phyloP scores from a whole-genome alignment of 2,888 invertebrate genomes.

The Nebria salina region DNA sequence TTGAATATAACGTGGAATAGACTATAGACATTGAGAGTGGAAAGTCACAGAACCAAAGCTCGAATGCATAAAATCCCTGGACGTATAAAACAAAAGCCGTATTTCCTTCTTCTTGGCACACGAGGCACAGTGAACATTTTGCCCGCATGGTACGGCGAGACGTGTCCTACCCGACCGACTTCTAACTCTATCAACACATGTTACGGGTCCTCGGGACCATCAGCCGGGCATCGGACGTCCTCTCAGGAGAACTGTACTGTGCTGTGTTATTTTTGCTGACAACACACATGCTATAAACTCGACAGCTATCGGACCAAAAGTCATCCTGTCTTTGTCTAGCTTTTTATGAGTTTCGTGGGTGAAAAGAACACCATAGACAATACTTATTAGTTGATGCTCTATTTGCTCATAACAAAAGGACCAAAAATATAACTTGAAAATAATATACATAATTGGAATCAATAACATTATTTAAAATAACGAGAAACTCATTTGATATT shows the following conservation, averaged over 20 bases:
- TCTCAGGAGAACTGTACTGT: slow-evolving; percentile 5
- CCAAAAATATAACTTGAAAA: not conserved
- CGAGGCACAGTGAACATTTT: not conserved
- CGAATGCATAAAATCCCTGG: slow-evolving; percentile 47
- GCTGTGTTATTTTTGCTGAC: slow-evolving; percentile 12
- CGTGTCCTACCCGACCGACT: slow-evolving; percentile 47
- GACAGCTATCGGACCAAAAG: not conserved
- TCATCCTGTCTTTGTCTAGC: not conserved
- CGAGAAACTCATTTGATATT: no score
- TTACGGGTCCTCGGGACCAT: slow-evolving; percentile 43
- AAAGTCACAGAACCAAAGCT: not conserved
- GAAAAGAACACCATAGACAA: not conserved
- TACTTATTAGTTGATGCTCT: not conserved
- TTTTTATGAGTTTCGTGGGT: not conserved
- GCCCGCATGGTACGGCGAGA: slow-evolving; percentile 27
- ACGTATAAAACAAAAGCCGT: slow-evolving; percentile 47
- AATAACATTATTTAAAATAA: not conserved
- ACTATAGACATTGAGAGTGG: not conserved
- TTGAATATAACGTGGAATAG: not conserved
- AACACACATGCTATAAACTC: slow-evolving; percentile 3
- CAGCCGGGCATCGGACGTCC: slow-evolving; percentile 44
- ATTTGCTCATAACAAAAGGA: not conserved
- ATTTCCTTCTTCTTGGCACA: slow-evolving; percentile 42
- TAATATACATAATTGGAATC: not conserved
- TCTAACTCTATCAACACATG: slow-evolving; percentile 50